phyloP scores from a whole-genome alignment of 53 echinoderm and acorn worm genomes.

The Stichopus horrens region DNA sequence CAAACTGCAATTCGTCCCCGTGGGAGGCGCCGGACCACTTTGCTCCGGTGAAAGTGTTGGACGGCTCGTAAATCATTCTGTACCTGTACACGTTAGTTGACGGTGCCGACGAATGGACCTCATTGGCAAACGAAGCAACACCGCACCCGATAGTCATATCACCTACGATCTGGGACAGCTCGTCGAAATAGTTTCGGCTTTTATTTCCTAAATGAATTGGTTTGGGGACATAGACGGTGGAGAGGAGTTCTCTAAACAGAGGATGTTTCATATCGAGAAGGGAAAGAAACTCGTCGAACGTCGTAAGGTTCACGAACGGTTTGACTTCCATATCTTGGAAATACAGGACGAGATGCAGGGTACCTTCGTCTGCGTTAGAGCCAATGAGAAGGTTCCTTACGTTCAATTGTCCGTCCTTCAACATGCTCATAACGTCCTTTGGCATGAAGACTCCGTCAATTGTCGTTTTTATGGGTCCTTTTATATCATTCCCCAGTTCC shows the following conservation, averaged over 20 bases:
- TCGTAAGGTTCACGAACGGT: background rate
- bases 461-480: background rate
- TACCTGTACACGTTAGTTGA: background rate
- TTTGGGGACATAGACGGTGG: background rate
- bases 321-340: background rate
- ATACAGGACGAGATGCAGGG: background rate
- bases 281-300: background rate
- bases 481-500: background rate
- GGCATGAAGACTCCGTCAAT: background rate
- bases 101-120: background rate
- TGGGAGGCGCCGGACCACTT: conserved; percentile 12
- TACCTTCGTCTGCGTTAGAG: background rate
- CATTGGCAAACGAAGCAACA: background rate
- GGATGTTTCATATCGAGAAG: background rate
- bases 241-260: background rate
- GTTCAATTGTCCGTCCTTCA: background rate
- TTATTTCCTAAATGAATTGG: background rate
- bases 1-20: conserved; percentile 22
- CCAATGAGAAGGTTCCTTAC: background rate
- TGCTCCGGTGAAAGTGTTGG: background rate
- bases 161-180: background rate
- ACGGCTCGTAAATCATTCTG: background rate
- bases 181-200: background rate
- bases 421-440: background rate
- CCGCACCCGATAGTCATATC: background rate